A percentile compares a stretch with the other conserved stretches of the same genome.
Evolutionary conservation across 2,113 vertebrate species (phyloP).

Genomic region (Cisticola juncidis): DNA sequence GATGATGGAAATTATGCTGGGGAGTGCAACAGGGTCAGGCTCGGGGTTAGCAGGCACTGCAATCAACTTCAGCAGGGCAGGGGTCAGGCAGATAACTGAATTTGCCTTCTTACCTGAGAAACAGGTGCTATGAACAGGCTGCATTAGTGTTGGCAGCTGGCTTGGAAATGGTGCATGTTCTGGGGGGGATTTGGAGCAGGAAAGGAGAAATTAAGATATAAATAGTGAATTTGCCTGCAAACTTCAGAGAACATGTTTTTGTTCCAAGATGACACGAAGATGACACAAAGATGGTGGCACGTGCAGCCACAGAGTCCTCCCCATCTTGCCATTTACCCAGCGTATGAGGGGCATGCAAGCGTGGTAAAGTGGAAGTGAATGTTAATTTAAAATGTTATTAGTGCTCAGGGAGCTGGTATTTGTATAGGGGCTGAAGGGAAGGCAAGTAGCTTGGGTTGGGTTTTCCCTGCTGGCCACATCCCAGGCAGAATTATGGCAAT

Average conservation of each 20-base stretch:
- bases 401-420: background rate
- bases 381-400: background rate
- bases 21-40: background rate
- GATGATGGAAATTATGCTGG: background rate
- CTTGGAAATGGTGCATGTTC: background rate
- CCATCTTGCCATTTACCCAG: background rate
- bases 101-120: background rate
- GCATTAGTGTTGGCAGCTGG: background rate
- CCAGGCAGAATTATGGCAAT: background rate
- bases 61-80: background rate
- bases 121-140: background rate
- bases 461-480: background rate
- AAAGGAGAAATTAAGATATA: background rate
- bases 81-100: background rate
- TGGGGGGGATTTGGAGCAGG: background rate
- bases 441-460: background rate
- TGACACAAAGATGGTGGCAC: background rate
- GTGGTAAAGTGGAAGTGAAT: background rate
- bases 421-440: background rate
- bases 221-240: background rate
- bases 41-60: background rate
- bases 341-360: rapidly evolving
- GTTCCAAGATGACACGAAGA: background rate
- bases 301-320: background rate
- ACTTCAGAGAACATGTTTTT: background rate